Evolutionary conservation across 2,888 invertebrate genomes (phyloP), one percentile per base, ranked within the genome.

Genomic region (Tetragonula carbonaria): DNA sequence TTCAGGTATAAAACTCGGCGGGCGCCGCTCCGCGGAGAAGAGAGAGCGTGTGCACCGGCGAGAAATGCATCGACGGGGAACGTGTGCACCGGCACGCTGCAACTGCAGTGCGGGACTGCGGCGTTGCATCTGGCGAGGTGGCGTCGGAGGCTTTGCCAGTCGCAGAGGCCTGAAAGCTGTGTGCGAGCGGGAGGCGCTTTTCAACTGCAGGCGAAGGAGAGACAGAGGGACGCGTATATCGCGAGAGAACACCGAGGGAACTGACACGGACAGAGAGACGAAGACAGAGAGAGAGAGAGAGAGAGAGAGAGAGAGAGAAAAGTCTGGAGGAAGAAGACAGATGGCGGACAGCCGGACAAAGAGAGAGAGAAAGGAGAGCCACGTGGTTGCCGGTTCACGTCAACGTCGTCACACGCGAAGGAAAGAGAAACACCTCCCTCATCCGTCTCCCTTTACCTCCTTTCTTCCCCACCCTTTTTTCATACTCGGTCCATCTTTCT

Each of bases 61-160:
- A 74, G 79, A 59, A 28, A 75, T 70, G 86, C 65, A 70, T 71
- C 78, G 71, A 76, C 76, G 81, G 23, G 51, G 78, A 78, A 74
- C 85, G 83, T 87, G 83, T 87, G 83, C 84, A 81, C 82, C 83
- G 84, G 86, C 85, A 86, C 85, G 89, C 75, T 87, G 87, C 87
- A 89, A 92, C 93, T 92, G 93, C 93, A 93, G 91, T 93, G 93
- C 92, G 91, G 93, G 91, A 93, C 92, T 92, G 91, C 92, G 91
- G 91, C 86, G 91, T 87, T 92, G 88, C 90, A 91, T 92, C 90
- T 91, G 89, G 80, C 90, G 87, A 90, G 90, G 87, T 88, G 87
- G 88, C 87, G 85, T 90, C 87, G 86, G 87, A 87, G 77, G 85
- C 77, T 74, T 82, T 73, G 80, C 74, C 80, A 88, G 83, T 84